phyloP scores from a whole-genome alignment of 2,797 vertebrate species.

The Hemibagrus guttatus region DNA sequence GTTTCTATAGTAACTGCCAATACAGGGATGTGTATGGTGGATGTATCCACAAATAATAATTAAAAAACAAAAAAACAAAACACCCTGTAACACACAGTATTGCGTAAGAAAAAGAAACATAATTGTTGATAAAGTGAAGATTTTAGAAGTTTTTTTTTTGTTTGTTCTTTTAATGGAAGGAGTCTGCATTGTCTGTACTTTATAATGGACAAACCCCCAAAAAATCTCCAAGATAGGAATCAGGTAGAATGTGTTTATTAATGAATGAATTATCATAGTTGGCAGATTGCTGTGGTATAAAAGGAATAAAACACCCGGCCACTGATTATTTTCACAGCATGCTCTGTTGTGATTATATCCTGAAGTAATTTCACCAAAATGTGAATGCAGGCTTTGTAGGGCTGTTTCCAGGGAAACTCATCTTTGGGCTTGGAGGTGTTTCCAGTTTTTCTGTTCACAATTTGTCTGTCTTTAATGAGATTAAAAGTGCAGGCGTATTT shows the following conservation, averaged over 20 bases:
- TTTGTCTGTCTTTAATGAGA: background rate
- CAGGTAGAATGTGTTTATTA: background rate
- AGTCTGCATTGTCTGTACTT: background rate
- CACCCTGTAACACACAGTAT: no score
- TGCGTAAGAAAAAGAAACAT: background rate
- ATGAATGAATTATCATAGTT: background rate
- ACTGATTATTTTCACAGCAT: background rate
- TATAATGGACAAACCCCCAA: background rate
- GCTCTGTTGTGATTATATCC: background rate
- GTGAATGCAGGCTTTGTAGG: background rate
- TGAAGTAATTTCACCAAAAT: background rate
- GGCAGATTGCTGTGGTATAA: background rate
- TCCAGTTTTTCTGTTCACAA: background rate
- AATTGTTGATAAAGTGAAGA: background rate
- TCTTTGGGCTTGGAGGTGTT: background rate
- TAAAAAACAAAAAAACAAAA: background rate
- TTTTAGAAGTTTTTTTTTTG: background rate
- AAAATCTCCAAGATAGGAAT: background rate
- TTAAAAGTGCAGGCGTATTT: background rate
- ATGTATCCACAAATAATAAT: no score
- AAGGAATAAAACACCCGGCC: background rate
- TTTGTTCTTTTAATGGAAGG: background rate
- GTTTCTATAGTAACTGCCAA: background rate
- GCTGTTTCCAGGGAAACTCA: no score
- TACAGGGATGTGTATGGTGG: background rate